A percentile compares a stretch with the other conserved stretches of the same genome.
Evolutionary conservation across 2,113 vertebrate genomes (phyloP).

Genomic region (Nothoprocta pentlandii): DNA sequence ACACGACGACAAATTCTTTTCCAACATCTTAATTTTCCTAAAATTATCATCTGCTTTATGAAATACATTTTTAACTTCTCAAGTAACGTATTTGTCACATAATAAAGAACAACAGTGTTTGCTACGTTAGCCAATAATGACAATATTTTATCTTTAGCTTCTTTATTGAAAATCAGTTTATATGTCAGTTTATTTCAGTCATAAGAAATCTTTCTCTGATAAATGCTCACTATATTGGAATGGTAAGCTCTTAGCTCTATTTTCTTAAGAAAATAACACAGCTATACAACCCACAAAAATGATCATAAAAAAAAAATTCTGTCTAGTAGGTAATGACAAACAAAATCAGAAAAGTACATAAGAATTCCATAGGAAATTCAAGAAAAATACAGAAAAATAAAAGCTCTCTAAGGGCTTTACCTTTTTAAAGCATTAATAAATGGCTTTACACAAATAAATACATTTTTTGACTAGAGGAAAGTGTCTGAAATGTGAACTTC

Average conservation of each 20-base stretch:
- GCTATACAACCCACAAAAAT: neutral
- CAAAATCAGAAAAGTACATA: neutral
- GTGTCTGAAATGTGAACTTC: neutral
- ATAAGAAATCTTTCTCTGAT: constrained; percentile 45
- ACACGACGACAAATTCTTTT: neutral
- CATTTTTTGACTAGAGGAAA: constrained; percentile 9
- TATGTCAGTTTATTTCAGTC: constrained; percentile 22
- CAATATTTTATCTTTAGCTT: constrained; percentile 12
- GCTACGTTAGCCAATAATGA: neutral
- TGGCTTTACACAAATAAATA: constrained; percentile 57
- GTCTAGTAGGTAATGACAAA: constrained; percentile 8
- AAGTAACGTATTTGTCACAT: neutral
- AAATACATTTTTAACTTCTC: neutral
- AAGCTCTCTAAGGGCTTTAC: neutral
- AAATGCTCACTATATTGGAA: constrained; percentile 31
- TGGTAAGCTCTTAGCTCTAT: neutral
- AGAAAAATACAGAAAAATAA: constrained; percentile 19
- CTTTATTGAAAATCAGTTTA: constrained; percentile 60
- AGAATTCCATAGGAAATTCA: constrained; percentile 13
- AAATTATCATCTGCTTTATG: neutral
- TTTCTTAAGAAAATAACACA: constrained; percentile 63
- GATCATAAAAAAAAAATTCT: neutral
- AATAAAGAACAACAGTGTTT: neutral
- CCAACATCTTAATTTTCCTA: neutral
- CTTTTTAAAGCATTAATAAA: constrained; percentile 4